Percentiles rank a stretch among this genome's conserved stretches.
These are phyloP conservation scores for Melanostoma scalare DNA, from an alignment of 2,888 invertebrate genomes.

Conservation along the genomic window DNA sequence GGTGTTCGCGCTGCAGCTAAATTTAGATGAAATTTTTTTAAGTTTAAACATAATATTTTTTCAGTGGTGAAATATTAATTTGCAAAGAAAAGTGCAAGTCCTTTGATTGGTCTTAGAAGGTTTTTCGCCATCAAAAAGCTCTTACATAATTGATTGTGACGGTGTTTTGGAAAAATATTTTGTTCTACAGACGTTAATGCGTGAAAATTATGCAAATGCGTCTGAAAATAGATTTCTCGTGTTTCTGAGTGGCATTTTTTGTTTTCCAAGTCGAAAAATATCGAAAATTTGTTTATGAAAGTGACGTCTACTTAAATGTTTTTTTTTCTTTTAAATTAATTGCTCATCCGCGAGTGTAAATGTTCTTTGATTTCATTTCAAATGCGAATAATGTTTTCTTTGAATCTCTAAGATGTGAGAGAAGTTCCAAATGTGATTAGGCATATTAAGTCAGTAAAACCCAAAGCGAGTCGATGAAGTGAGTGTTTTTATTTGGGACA, in stretches of 20 bases:
- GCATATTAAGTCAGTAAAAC: conserved; percentile 13
- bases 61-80: conserved; percentile 44
- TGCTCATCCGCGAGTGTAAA: neutral
- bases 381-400: conserved; percentile 11
- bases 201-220: conserved; percentile 15
- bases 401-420: conserved; percentile 1
- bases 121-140: conserved; percentile 16
- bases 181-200: conserved; percentile 32
- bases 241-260: conserved; percentile 2
- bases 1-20: conserved; percentile 49
- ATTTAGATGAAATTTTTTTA: conserved; percentile 63
- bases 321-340: conserved; percentile 4
- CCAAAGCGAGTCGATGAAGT: conserved; percentile 12
- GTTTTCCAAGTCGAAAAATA: conserved; percentile 45
- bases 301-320: no score
- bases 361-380: conserved; percentile 11
- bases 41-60: conserved; percentile 40
- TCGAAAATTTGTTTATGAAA: neutral
- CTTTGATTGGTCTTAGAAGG: conserved; percentile 50
- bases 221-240: conserved; percentile 58
- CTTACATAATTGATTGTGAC: conserved; percentile 51
- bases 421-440: conserved; percentile 21
- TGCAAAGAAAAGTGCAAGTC: conserved; percentile 45
- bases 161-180: conserved; percentile 17
- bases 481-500: conserved; percentile 1